These are phyloP conservation scores for Halocynthia aurantium DNA, from an alignment of 23 tunicate genomes.

Conservation along the genomic window DNA sequence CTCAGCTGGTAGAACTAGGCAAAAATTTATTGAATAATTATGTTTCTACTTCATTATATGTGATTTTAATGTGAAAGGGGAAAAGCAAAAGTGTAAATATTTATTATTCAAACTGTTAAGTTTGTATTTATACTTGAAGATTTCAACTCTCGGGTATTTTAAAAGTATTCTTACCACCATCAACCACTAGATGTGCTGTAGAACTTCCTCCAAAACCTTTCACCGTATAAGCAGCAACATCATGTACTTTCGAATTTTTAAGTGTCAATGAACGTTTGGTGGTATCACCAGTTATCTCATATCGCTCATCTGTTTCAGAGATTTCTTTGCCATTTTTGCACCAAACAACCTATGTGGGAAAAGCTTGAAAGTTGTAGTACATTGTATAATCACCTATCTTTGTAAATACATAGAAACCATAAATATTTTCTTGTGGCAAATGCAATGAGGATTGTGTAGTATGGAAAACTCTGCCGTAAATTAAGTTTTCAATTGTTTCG, in stretches of 20 bases:
- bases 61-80: no score
- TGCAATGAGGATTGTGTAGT: no score
- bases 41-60: background rate
- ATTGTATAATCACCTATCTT: no score
- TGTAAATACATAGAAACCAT: no score
- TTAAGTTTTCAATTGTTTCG: no score
- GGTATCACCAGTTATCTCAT: conserved; percentile 62
- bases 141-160: no score
- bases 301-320: conserved; percentile 33
- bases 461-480: no score
- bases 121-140: no score
- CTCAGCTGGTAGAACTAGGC: conserved; percentile 65
- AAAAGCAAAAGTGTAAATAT: no score
- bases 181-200: conserved; percentile 70
- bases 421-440: no score
- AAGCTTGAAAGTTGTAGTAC: no score
- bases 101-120: no score
- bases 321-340: conserved; percentile 47
- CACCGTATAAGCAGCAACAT: conserved; percentile 63
- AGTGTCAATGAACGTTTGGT: conserved; percentile 63
- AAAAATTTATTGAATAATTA: background rate
- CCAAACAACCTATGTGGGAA: conserved; percentile 57
- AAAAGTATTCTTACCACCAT: conserved; percentile 46
- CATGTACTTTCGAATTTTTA: conserved; percentile 46
- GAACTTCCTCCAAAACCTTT: conserved; percentile 63